A percentile compares a stretch with the other conserved stretches of the same genome.
Conservation (phyloP, 2,888 invertebrate genomes). For the Celastrina argiolus region DNA sequence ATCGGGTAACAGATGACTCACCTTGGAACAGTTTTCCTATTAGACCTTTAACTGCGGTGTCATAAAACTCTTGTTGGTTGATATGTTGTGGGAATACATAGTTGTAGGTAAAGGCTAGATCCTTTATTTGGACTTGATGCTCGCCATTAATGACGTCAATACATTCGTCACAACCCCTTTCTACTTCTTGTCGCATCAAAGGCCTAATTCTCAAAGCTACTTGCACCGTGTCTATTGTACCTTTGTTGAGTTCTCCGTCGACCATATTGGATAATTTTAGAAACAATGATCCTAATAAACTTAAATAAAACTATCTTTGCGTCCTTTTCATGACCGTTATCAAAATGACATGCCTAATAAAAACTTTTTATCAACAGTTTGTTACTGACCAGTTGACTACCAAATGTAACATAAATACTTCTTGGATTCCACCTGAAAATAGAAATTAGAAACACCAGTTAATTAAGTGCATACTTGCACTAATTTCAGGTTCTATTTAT, state of each 20-base stretch:
- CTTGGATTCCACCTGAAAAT: background rate
- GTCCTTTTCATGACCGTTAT: conserved; percentile 32
- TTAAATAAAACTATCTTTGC: conserved; percentile 29
- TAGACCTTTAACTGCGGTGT: conserved; percentile 83
- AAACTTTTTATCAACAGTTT: conserved; percentile 31
- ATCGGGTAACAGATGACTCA: conserved; percentile 41
- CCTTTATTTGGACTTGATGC: conserved; percentile 84
- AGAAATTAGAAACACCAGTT: background rate
- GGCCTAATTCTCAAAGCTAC: conserved; percentile 92
- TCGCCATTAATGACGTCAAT: conserved; percentile 81
- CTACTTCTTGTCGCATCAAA: conserved; percentile 83
- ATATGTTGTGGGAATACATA: conserved; percentile 86
- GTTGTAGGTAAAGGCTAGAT: conserved; percentile 89
- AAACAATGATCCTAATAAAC: background rate
- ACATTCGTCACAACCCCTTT: conserved; percentile 86
- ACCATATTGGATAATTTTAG: conserved; percentile 47
- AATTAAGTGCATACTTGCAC: background rate
- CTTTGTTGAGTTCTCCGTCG: conserved; percentile 51
- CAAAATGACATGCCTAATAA: conserved; percentile 32
- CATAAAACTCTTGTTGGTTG: conserved; percentile 85
- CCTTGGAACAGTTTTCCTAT: conserved; percentile 88
- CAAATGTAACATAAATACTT: background rate
- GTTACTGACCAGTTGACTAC: conserved; percentile 22
- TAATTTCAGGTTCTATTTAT: too few relatives aligned
- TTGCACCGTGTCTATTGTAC: conserved; percentile 78